Conservation (phyloP, 1,140 invertebrate species). For the Mamestra configurata region DNA sequence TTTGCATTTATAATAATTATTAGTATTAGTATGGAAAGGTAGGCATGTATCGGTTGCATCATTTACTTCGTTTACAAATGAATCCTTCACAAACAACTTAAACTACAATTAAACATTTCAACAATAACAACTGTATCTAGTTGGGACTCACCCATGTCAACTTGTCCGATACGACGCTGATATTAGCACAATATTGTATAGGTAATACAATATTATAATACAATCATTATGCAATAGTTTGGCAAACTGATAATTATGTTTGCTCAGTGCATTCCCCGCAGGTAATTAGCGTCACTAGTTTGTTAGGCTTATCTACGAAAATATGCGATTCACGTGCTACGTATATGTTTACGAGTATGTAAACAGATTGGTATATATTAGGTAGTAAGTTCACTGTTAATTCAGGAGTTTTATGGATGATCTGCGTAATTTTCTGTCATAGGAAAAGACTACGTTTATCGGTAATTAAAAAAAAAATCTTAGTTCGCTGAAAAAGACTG, state of each 20-base stretch:
- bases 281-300: conserved; percentile 60
- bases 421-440: too few relatives aligned
- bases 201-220: too few relatives aligned
- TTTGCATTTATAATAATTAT: too few relatives aligned
- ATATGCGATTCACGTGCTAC: conserved; percentile 34
- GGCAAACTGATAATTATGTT: conserved; percentile 35
- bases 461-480: too few relatives aligned
- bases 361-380: too few relatives aligned
- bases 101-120: neutral
- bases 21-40: too few relatives aligned
- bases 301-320: conserved; percentile 49
- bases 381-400: neutral
- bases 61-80: neutral
- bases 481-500: too few relatives aligned
- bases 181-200: neutral
- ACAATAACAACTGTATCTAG: neutral
- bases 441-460: too few relatives aligned
- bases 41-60: too few relatives aligned
- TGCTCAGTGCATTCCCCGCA: conserved; percentile 44
- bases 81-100: neutral
- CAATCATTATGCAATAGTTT: conserved; percentile 38
- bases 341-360: neutral
- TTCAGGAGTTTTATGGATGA: neutral
- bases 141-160: neutral
- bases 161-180: neutral